Evolutionary conservation across 2,888 invertebrate species (phyloP).

Genomic region (Pharmacophagus antenor): DNA sequence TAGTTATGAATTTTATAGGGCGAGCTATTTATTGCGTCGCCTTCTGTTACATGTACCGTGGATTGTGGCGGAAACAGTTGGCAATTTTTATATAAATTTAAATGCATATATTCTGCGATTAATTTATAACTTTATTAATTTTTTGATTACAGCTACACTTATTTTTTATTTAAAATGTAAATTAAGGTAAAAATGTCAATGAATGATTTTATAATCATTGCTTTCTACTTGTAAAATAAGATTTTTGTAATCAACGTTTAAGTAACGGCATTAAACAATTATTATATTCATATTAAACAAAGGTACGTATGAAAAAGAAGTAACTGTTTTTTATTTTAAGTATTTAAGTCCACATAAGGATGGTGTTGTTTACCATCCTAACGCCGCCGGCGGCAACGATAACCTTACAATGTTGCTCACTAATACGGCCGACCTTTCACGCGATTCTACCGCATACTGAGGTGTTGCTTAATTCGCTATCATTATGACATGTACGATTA

Average conservation of each 20-base stretch:
- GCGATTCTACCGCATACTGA: slow-evolving; percentile 33
- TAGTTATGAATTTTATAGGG: slow-evolving; percentile 30
- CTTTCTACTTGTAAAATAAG: no score
- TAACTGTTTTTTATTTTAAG: slow-evolving; percentile 3
- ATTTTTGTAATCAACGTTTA: no score
- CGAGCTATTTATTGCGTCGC: slow-evolving; percentile 21
- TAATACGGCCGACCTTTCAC: slow-evolving; percentile 40
- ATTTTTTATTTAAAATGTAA: no score
- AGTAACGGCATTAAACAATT: no score
- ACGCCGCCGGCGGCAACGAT: slow-evolving; percentile 21
- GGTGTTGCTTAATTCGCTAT: slow-evolving; percentile 41
- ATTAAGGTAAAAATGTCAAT: no score
- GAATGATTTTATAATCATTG: no score
- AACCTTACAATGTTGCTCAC: slow-evolving; percentile 24
- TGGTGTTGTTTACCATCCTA: slow-evolving; percentile 10
- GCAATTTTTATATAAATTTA: not conserved
- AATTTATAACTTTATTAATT: no score
- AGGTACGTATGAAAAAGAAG: no score
- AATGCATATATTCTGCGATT: not conserved
- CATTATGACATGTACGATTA: slow-evolving; percentile 39
- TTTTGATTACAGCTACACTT: no score
- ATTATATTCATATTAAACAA: no score
- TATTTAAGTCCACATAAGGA: not conserved
- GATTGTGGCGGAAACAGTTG: slow-evolving; percentile 6
- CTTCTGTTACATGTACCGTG: slow-evolving; percentile 3